Base-by-base conservation (phyloP, 2,113 vertebrate genomes). In the Sisor rabdophorus region DNA sequence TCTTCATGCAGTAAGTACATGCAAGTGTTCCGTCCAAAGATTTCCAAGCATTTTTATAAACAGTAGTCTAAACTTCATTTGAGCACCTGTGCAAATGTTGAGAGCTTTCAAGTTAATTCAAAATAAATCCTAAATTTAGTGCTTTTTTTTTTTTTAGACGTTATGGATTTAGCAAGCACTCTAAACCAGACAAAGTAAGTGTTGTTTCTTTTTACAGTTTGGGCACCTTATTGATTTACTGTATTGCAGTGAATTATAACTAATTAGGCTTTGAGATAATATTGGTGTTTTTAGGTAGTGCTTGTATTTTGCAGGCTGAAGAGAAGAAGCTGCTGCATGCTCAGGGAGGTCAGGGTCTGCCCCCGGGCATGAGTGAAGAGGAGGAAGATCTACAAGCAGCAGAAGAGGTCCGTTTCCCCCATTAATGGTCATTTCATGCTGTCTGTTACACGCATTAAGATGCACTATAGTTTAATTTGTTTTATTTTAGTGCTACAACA, bases 361-460 rank as follows among this genome's bases (percentile, higher is more conserved):
- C 87, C 15, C 76, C 85, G 20, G 93, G 93, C 13, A 93, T 89
- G 85, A 71, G 83, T 19, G 93, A 95, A 16, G 95, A 95, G 65
- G 95, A 99, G 61, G 95, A 94, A 2, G 92, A 95, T 48, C 86
- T 97, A 77, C 93, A 89, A 81, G 95, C 93, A 4, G 95, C 92
- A 58, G 96, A 98, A 85, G 97, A 98, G 93, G 96, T 96, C 54
- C 44, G 71, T 70, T 47, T 44, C 10, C 40, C 40, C n/a, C n/a
- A n/a, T n/a, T n/a, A n/a, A n/a, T n/a, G n/a, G n/a, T n/a, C 40
- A 10, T 44, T 44, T 44, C 10, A 9, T 44, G 40, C 40, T 9
- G 9, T 44, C 40, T 8, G 4, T 10, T 8, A 44, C 40, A 44
- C 10, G 40, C 9, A 44, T 10, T 9, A 44, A 10, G 9, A 44